A percentile compares a stretch with the other conserved stretches of the same genome.
Evolutionary conservation across 2,888 invertebrate genomes (phyloP).

Genomic region (Watsonalla binaria): DNA sequence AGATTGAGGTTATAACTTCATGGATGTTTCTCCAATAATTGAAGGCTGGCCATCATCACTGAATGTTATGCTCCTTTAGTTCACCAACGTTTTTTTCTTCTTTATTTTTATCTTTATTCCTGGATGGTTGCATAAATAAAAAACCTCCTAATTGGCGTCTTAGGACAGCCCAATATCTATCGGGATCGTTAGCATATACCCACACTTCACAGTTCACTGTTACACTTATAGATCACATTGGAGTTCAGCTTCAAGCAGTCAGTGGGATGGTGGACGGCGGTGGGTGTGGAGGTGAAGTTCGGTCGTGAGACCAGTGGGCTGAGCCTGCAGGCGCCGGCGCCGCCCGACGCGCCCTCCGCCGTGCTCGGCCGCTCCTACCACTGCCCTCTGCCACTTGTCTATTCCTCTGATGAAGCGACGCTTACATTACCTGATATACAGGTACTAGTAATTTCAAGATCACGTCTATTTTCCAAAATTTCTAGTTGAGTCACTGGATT

Average conservation of each 20-base stretch:
- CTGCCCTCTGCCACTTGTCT: slow-evolving; percentile 72
- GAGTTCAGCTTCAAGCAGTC: slow-evolving; percentile 78
- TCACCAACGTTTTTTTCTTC: too few species aligned
- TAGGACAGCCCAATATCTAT: not conserved
- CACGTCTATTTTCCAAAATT: too few species aligned
- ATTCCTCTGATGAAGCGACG: slow-evolving; percentile 65
- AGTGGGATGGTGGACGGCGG: slow-evolving; percentile 75
- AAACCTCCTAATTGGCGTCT: too few species aligned
- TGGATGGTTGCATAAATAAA: too few species aligned
- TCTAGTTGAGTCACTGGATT: too few species aligned
- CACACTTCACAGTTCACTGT: too few species aligned
- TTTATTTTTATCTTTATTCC: too few species aligned
- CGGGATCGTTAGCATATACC: too few species aligned
- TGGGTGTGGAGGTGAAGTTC: slow-evolving; percentile 76
- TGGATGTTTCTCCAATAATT: not conserved
- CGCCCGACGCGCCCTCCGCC: slow-evolving; percentile 68
- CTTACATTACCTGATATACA: slow-evolving; percentile 72
- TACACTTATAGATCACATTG: slow-evolving; percentile 61
- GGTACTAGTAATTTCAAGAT: slow-evolving; percentile 36
- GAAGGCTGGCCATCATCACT: too few species aligned
- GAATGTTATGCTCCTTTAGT: too few species aligned
- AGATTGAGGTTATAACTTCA: too few species aligned
- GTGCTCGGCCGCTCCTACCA: slow-evolving; percentile 77
- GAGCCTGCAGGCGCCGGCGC: slow-evolving; percentile 52
- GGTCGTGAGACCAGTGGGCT: slow-evolving; percentile 56